These are phyloP conservation scores for Tonatia bakeri DNA, from an alignment of 2,113 vertebrate species.

Conservation along the genomic window DNA sequence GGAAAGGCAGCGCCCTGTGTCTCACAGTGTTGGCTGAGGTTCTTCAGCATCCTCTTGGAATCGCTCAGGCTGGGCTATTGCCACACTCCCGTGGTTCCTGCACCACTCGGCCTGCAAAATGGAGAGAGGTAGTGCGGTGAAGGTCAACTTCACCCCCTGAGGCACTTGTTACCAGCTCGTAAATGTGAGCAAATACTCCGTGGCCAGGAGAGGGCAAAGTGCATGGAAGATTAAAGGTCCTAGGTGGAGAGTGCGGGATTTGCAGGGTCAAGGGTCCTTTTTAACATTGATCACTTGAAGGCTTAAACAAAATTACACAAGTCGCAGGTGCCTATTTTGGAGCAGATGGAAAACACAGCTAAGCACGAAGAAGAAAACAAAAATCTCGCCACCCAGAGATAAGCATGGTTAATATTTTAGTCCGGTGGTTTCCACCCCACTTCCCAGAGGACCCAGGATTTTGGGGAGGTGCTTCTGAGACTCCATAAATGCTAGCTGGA, in stretches of 20 bases:
- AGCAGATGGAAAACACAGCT: not conserved
- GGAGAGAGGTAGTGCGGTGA: not conserved
- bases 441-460: not conserved
- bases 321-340: not conserved
- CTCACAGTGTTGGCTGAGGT: not conserved
- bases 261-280: slow-evolving; percentile 4
- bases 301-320: slow-evolving; percentile 10
- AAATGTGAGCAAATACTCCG: not conserved
- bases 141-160: not conserved
- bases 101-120: not conserved
- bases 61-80: not conserved
- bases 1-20: not conserved
- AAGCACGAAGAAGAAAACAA: not conserved
- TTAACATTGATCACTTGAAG: slow-evolving; percentile 29
- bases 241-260: not conserved
- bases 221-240: not conserved
- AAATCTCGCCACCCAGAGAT: not conserved
- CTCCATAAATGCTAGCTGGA: not conserved
- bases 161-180: not conserved
- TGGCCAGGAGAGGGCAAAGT: not conserved
- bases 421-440: not conserved
- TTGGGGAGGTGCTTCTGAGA: not conserved
- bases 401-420: not conserved
- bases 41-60: not conserved
- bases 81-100: not conserved